Percentiles rank a stretch among this genome's conserved stretches.
Evolutionary conservation across 2,113 vertebrate genomes (phyloP).

Genomic region (Ammodramus savannarum): DNA sequence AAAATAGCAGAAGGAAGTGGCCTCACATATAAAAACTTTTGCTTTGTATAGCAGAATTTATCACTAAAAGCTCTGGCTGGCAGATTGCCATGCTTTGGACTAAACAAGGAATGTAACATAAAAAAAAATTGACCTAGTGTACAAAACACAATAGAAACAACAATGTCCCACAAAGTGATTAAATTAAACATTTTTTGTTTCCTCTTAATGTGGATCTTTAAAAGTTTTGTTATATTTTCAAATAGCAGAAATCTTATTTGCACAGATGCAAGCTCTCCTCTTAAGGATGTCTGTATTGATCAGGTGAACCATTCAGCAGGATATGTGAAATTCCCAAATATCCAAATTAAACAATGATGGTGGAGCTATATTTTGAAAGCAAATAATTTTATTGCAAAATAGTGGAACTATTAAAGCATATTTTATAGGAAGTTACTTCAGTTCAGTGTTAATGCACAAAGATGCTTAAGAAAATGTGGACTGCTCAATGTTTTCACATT

Average conservation of each 20-base stretch:
- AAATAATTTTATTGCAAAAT: not conserved
- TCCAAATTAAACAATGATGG: not conserved
- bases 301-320: not conserved
- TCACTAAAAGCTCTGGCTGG: not conserved
- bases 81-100: not conserved
- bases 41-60: conserved; percentile 41
- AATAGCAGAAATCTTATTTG: not conserved
- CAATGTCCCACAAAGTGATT: not conserved
- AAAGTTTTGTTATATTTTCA: not conserved
- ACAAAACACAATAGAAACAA: not conserved
- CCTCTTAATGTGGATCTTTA: not conserved
- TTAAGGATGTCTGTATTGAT: not conserved
- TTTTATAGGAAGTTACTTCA: not conserved
- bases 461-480: not conserved
- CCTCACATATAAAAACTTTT: conserved; percentile 62
- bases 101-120: not conserved
- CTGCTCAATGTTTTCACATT: not conserved
- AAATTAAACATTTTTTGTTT: not conserved
- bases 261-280: not conserved
- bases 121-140: not conserved
- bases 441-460: not conserved
- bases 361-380: not conserved
- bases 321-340: not conserved
- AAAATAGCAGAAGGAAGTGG: conserved; percentile 70
- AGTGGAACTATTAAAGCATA: not conserved